phyloP scores from a whole-genome alignment of 2,888 invertebrate genomes.

The Parnassius apollo region DNA sequence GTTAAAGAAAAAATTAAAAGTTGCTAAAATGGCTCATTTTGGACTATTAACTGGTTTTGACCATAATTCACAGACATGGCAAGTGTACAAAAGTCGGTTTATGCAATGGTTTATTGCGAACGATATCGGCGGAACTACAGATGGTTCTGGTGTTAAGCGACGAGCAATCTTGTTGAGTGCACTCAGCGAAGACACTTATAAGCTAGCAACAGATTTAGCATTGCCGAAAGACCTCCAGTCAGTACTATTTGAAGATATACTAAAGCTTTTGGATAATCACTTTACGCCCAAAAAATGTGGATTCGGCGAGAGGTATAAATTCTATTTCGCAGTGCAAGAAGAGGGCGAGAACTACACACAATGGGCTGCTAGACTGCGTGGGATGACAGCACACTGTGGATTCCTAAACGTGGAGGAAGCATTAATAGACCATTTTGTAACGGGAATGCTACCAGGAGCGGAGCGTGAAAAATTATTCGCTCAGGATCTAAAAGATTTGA shows the following conservation, averaged over 20 bases:
- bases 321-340: too few species aligned
- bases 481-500: slow-evolving; percentile 24
- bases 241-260: too few species aligned
- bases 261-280: too few species aligned
- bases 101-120: slow-evolving; percentile 4
- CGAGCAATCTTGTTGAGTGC: slow-evolving; percentile 6
- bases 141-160: neutral
- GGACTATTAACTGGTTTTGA: slow-evolving; percentile 2
- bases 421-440: slow-evolving; percentile 33
- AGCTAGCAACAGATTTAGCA: too few species aligned
- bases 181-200: slow-evolving; percentile 14
- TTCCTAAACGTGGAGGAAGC: slow-evolving; percentile 32
- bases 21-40: neutral
- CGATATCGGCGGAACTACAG: neutral
- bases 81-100: slow-evolving; percentile 1
- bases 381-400: too few species aligned
- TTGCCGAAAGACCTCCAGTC: too few species aligned
- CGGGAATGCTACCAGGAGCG: slow-evolving; percentile 34
- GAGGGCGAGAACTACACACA: too few species aligned
- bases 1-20: too few species aligned
- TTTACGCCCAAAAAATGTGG: too few species aligned
- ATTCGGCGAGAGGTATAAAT: too few species aligned
- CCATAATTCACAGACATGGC: neutral
- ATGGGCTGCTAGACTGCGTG: too few species aligned
- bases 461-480: slow-evolving; percentile 37